Evolutionary conservation across 92 coral and sea anemone genomes (phyloP), one percentile per base, ranked within the genome.

Genomic region (Epizoanthus rinbou): DNA sequence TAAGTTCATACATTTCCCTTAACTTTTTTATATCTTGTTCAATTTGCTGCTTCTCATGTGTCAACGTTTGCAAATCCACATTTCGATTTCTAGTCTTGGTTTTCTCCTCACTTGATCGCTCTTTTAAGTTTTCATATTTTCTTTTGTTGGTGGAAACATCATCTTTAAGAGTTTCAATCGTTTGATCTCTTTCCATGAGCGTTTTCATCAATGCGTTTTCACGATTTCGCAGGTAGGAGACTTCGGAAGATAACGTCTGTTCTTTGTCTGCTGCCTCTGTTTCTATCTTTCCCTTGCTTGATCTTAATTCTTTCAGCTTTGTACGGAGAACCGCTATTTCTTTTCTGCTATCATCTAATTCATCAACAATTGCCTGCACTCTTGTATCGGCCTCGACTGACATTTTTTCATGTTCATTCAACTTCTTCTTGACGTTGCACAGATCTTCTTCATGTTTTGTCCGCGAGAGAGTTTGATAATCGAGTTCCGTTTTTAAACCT

Each of bases 231-330:
- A 78, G 52, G 64, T 78, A 78, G 17, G 71, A 78, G 60, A 78
- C 71, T 15, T 78, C 82, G 59, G 65, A 39, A 8, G 82, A 62
- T 45, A 62, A 41, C 9, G 57, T 24, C 54, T 62, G 71, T 33
- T 88, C 88, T 43, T 88, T 79, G 60, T 88, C 88, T 37, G 62
- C 69, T 0, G 59, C 76, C 11, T 73, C 85, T 14, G 45, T 70
- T 84, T 88, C 83, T 82, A 28, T 28, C 69, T 85, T 87, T 22
- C 68, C 80, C 64, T 64, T 86, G 64, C 75, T 73, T 5, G 8
- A 82, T 57, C 83, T 57, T 67, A 89, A 79, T 60, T 91, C 93
- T 50, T 89, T 85, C 39, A 91, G 64, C 39, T 85, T 84, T 52
- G 85, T 74, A 25, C 86, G 81, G 9, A 86, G 65, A 64, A 45